Conservation (phyloP, 2,888 invertebrate genomes). For the Steinernema scapterisci region DNA sequence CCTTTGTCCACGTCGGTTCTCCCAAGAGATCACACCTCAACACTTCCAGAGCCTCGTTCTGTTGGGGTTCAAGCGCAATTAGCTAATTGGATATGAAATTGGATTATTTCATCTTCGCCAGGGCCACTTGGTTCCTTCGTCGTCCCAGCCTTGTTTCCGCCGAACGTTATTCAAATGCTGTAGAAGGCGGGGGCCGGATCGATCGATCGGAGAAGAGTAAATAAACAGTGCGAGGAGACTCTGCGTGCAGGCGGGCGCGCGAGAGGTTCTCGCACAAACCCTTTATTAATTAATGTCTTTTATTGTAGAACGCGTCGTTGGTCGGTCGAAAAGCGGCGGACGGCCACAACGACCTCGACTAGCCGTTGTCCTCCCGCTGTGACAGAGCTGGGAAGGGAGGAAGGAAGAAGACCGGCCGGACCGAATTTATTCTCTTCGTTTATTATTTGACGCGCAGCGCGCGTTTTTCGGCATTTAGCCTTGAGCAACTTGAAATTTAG, state of each 20-base stretch:
- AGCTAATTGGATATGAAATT: conserved; percentile 18
- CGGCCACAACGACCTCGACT: conserved; percentile 17
- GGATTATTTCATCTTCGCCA: conserved; percentile 10
- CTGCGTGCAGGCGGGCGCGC: neutral
- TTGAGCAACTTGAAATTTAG: conserved; percentile 12
- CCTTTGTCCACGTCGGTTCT: too few species aligned
- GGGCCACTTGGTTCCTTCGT: neutral
- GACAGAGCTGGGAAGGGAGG: neutral
- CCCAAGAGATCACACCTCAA: too few species aligned
- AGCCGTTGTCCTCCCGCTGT: conserved; percentile 9
- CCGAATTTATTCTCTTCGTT: conserved; percentile 28
- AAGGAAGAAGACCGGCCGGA: neutral
- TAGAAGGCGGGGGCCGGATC: neutral
- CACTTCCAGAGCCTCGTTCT: too few species aligned
- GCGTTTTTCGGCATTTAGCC: conserved; percentile 30
- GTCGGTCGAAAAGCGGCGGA: neutral
- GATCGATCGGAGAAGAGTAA: conserved; percentile 32
- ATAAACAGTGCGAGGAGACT: neutral
- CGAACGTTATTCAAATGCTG: neutral
- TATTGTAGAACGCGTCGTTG: conserved; percentile 19
- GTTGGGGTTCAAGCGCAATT: conserved; percentile 1
- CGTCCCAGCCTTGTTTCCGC: neutral
- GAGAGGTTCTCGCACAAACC: conserved; percentile 20
- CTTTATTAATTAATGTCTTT: conserved; percentile 33
- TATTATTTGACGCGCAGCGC: conserved; percentile 29